Evolutionary conservation across 2,797 vertebrate genomes (phyloP).

Genomic region (Arctocebus calabarensis): DNA sequence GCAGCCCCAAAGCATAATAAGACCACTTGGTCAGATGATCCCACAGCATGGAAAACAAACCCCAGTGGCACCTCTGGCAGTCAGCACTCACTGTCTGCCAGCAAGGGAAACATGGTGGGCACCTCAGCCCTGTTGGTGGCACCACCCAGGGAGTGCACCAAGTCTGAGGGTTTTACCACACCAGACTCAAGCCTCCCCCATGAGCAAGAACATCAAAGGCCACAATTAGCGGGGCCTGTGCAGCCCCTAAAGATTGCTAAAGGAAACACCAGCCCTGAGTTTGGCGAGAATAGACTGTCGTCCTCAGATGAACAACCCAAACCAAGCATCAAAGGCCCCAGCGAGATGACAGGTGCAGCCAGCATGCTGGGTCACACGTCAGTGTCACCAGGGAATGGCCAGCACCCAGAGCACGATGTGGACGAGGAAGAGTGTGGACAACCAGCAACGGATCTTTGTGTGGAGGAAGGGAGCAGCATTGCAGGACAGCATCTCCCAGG

Average conservation of each 20-base stretch:
- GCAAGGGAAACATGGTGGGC: fast-evolving
- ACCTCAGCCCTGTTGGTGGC: fast-evolving
- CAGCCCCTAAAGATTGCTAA: fast-evolving
- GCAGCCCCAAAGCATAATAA: not conserved
- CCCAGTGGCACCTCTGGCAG: fast-evolving
- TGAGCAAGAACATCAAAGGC: fast-evolving
- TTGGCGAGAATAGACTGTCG: not conserved
- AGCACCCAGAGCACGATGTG: not conserved
- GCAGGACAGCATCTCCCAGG: conserved; percentile 52
- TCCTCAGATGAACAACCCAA: not conserved
- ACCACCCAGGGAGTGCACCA: fast-evolving
- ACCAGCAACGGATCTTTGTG: not conserved
- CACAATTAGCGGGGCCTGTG: fast-evolving
- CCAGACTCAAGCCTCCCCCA: fast-evolving
- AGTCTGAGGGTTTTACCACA: fast-evolving
- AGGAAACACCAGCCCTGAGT: not conserved
- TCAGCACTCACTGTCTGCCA: fast-evolving
- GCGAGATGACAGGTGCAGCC: fast-evolving
- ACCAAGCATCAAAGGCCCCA: fast-evolving
- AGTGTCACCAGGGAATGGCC: too few relatives aligned
- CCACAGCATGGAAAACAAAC: not conserved
- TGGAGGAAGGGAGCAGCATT: not conserved
- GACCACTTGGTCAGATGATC: fast-evolving
- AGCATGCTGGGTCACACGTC: not conserved
- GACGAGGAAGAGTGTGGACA: not conserved